phyloP scores from a whole-genome alignment of 2,797 vertebrate genomes.

The Acanthiza pusilla region DNA sequence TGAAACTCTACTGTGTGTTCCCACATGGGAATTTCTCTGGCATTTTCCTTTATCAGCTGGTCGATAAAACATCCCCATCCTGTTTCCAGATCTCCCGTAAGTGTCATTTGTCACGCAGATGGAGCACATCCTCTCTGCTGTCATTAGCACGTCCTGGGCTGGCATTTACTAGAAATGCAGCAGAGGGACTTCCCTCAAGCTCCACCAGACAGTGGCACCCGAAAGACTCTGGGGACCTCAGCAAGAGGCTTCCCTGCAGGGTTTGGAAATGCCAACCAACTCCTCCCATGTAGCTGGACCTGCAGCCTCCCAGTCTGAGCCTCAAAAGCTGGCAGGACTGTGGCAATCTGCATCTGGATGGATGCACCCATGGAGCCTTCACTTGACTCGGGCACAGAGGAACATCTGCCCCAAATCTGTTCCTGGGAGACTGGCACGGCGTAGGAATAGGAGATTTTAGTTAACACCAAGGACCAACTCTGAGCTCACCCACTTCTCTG shows the following conservation, averaged over 20 bases:
- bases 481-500: neutral
- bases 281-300: neutral
- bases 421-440: neutral
- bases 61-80: neutral
- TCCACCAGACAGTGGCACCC: neutral
- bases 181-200: neutral
- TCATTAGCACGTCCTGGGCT: neutral
- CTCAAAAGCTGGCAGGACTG: fast-evolving
- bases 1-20: neutral
- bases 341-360: neutral
- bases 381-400: neutral
- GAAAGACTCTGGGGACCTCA: neutral
- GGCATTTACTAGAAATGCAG: neutral
- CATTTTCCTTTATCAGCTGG: neutral
- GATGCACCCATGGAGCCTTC: neutral
- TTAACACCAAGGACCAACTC: neutral
- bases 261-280: neutral
- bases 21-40: neutral
- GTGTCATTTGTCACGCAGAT: fast-evolving
- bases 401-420: neutral
- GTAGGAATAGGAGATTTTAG: neutral
- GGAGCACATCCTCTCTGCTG: neutral
- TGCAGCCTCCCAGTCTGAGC: neutral
- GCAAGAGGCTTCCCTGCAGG: neutral
- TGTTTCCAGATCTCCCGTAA: neutral